Evolutionary conservation across 2,888 invertebrate species (phyloP).

Genomic region (Aphodius sticticus): DNA sequence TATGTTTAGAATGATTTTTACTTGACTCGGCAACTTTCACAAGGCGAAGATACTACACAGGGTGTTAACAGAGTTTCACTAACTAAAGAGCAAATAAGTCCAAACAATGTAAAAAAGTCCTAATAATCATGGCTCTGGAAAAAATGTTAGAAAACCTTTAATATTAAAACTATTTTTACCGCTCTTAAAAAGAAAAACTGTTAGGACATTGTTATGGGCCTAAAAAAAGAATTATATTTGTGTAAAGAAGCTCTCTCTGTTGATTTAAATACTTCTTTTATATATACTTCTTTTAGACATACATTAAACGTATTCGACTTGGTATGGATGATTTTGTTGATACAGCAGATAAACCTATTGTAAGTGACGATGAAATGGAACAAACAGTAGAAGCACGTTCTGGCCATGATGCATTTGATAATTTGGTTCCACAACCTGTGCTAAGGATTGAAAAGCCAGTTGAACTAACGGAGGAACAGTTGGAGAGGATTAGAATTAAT

Average conservation of each 20-base stretch:
- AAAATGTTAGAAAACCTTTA: too few species aligned
- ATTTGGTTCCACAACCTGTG: neutral
- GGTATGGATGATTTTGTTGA: slow-evolving; percentile 66
- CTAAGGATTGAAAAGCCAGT: slow-evolving; percentile 27
- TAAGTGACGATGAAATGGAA: slow-evolving; percentile 46
- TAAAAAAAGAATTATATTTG: slow-evolving; percentile 15
- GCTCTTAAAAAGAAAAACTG: too few species aligned
- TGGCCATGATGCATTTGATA: slow-evolving; percentile 46
- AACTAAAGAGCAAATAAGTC: too few species aligned
- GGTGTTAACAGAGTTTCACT: too few species aligned
- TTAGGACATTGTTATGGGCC: too few species aligned
- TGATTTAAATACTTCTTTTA: slow-evolving; percentile 19
- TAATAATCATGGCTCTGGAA: too few species aligned
- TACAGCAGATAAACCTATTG: slow-evolving; percentile 49
- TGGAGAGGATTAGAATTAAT: slow-evolving; percentile 70
- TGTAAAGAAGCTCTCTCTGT: neutral
- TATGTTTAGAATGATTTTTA: slow-evolving; percentile 53
- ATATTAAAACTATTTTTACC: too few species aligned
- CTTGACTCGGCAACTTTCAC: neutral
- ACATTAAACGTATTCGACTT: slow-evolving; percentile 71
- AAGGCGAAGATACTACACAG: too few species aligned
- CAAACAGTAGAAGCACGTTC: slow-evolving; percentile 21
- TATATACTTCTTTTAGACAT: slow-evolving; percentile 68
- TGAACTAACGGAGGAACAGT: slow-evolving; percentile 68
- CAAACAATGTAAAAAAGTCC: too few species aligned